phyloP scores from a whole-genome alignment of 2,113 vertebrate genomes.

The Pyrgilauda ruficollis region DNA sequence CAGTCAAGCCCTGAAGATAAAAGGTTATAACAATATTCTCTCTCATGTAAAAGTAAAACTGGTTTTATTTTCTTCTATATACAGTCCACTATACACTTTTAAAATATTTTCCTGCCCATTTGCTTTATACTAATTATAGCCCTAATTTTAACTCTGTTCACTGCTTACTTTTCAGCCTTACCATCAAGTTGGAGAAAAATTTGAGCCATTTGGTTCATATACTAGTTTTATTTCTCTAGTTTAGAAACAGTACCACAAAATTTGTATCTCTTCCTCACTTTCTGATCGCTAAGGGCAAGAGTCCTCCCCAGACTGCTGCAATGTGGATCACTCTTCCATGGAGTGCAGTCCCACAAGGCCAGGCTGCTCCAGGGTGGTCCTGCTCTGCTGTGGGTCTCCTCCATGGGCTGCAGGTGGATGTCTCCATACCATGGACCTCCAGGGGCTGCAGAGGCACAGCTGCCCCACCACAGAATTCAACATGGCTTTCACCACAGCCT shows the following conservation, averaged over 20 bases:
- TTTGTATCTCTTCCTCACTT: neutral
- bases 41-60: neutral
- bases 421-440: neutral
- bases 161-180: neutral
- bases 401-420: neutral
- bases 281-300: neutral
- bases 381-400: neutral
- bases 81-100: neutral
- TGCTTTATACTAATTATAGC: neutral
- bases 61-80: neutral
- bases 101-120: neutral
- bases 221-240: neutral
- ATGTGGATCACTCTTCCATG: neutral
- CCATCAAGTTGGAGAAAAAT: neutral
- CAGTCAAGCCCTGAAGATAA: neutral
- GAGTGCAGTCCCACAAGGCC: rapidly evolving
- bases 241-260: neutral
- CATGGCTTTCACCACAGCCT: neutral
- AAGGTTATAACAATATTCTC: neutral
- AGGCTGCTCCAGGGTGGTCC: neutral
- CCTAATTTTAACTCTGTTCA: neutral
- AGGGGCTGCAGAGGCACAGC: neutral
- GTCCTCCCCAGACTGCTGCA: neutral
- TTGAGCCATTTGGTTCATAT: neutral
- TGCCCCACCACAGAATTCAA: neutral